A percentile compares a stretch with the other conserved stretches of the same genome.
Conservation (phyloP, 2,888 invertebrate genomes). For the Elmis aenea region DNA sequence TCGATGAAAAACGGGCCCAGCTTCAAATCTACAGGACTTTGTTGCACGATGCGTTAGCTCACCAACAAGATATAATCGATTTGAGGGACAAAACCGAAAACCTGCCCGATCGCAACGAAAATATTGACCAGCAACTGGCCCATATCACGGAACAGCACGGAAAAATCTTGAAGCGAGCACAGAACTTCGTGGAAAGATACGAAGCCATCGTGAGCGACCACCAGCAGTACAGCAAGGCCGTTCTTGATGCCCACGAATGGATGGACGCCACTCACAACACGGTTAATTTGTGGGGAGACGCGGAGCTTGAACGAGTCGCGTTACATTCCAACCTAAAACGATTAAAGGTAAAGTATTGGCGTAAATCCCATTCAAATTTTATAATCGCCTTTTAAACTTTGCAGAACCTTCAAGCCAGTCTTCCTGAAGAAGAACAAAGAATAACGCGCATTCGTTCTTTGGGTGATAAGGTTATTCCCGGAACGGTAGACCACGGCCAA, state of each 20-base stretch:
- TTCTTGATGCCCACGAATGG: constrained; percentile 83
- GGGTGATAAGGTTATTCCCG: constrained; percentile 88
- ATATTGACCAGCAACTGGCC: constrained; percentile 66
- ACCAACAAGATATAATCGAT: constrained; percentile 80
- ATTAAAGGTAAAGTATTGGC: too few species aligned
- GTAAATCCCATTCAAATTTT: constrained; percentile 5
- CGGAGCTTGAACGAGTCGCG: constrained; percentile 76
- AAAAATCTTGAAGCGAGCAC: constrained; percentile 63
- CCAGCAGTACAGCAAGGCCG: constrained; percentile 81
- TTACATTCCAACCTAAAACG: constrained; percentile 83
- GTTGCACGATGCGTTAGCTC: constrained; percentile 76
- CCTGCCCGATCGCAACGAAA: constrained; percentile 72
- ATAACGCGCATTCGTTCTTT: constrained; percentile 73
- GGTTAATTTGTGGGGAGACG: constrained; percentile 77
- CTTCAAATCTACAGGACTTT: constrained; percentile 76
- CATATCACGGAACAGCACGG: constrained; percentile 69
- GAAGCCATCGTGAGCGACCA: constrained; percentile 86
- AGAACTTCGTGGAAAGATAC: constrained; percentile 76
- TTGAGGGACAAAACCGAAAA: constrained; percentile 74
- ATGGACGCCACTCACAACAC: constrained; percentile 78
- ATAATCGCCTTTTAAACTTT: constrained; percentile 23
- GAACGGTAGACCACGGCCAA: constrained; percentile 78
- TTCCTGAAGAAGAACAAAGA: constrained; percentile 82
- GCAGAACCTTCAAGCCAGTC: constrained; percentile 68
- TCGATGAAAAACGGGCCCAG: constrained; percentile 89